Conservation (phyloP, 2,888 invertebrate species). For the Melanargia galathea region DNA sequence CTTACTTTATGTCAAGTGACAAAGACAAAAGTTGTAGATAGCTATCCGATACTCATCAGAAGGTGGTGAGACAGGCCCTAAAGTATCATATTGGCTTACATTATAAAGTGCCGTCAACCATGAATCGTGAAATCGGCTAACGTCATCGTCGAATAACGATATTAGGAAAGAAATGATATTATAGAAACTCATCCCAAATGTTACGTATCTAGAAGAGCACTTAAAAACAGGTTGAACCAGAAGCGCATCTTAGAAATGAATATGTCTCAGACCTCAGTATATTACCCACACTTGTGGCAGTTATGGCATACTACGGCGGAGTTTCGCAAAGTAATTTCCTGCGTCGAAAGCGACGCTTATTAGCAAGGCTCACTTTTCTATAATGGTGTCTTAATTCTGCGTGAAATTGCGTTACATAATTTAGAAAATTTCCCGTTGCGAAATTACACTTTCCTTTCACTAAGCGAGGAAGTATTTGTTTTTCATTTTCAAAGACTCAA, state of each 20-base stretch:
- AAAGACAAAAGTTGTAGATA: too few species aligned
- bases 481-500: constrained; percentile 2
- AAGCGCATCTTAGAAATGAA: not conserved
- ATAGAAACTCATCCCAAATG: not conserved
- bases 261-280: not conserved
- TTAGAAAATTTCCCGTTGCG: constrained; percentile 11
- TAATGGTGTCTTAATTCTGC: constrained; percentile 22
- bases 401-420: constrained; percentile 24
- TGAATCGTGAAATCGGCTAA: not conserved
- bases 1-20: too few species aligned
- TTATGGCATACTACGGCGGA: constrained; percentile 16
- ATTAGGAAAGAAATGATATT: not conserved
- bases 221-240: constrained; percentile 2
- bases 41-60: too few species aligned
- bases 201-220: not conserved
- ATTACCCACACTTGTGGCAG: constrained; percentile 6
- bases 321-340: constrained; percentile 31
- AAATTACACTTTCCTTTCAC: constrained; percentile 12
- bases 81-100: too few species aligned
- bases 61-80: too few species aligned
- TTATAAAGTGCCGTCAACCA: not conserved
- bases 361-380: constrained; percentile 22
- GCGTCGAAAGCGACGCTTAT: constrained; percentile 25
- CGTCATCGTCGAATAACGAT: not conserved
- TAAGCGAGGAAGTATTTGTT: not conserved